Evolutionary conservation across 2,888 invertebrate species (phyloP).

Genomic region (Ypsolopha scabrella): DNA sequence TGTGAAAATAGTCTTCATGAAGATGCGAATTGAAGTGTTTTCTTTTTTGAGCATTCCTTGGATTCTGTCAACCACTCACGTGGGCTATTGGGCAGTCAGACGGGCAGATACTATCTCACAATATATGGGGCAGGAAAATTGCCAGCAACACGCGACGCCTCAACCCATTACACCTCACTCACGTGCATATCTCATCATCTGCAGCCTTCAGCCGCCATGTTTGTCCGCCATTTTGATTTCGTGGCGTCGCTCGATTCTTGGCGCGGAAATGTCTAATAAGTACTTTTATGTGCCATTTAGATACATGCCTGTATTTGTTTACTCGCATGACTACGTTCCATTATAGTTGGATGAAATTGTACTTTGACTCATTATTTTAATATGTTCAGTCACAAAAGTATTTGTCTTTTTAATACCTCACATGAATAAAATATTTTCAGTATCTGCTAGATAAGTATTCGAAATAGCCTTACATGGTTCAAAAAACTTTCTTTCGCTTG

Average conservation of each 20-base stretch:
- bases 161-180: constrained; percentile 15
- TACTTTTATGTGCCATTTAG: not conserved
- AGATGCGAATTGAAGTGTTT: too few species aligned
- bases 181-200: constrained; percentile 26
- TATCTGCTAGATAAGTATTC: not conserved
- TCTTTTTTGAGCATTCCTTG: too few species aligned
- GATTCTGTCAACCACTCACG: not conserved
- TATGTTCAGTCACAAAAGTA: not conserved
- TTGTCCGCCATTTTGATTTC: constrained; percentile 21
- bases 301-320: not conserved
- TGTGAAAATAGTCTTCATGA: too few species aligned
- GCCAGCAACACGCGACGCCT: constrained; percentile 15
- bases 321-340: constrained; percentile 6
- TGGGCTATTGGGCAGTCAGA: constrained; percentile 4
- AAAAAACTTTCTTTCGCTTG: constrained; percentile 1
- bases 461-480: not conserved
- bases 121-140: constrained; percentile 9
- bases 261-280: not conserved
- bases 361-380: constrained; percentile 5
- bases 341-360: constrained; percentile 5
- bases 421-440: not conserved
- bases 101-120: constrained; percentile 7
- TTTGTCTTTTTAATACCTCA: not conserved
- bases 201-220: constrained; percentile 21
- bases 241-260: constrained; percentile 9